These are phyloP conservation scores for Diadumene lineata DNA, from an alignment of 92 coral and sea anemone genomes.

Conservation along the genomic window DNA sequence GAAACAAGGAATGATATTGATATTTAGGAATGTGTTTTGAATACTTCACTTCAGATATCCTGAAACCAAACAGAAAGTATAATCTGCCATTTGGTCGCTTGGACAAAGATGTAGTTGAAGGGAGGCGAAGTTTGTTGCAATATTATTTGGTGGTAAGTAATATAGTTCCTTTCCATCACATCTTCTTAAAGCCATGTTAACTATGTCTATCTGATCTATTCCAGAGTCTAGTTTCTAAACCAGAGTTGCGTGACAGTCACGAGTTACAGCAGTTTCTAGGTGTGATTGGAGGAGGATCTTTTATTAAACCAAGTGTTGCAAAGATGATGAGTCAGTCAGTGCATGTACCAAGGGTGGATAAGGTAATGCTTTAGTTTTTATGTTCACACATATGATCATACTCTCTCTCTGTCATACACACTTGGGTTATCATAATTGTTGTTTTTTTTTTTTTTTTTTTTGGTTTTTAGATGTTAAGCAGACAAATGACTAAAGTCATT, in stretches of 20 bases:
- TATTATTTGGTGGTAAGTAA: conserved; percentile 81
- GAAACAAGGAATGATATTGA: no score
- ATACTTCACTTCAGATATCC: conserved; percentile 48
- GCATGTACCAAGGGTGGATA: conserved; percentile 89
- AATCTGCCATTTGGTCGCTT: conserved; percentile 91
- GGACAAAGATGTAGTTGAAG: conserved; percentile 90
- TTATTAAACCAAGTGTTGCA: conserved; percentile 75
- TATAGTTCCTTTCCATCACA: no score
- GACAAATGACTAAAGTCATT: conserved; percentile 87
- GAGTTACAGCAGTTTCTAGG: conserved; percentile 92
- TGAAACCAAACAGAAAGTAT: conserved; percentile 90
- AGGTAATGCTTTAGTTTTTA: no score
- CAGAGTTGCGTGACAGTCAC: conserved; percentile 73
- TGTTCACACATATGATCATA: not conserved
- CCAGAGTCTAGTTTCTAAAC: conserved; percentile 88
- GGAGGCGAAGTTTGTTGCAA: conserved; percentile 75
- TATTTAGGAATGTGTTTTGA: no score
- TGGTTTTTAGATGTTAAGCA: conserved; percentile 65
- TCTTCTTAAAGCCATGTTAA: no score
- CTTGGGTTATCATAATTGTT: no score
- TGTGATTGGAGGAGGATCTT: conserved; percentile 78
- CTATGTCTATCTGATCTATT: not conserved
- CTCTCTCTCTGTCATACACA: no score
- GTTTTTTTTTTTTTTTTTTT: not conserved
- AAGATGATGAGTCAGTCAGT: conserved; percentile 74